Evolutionary conservation across 2,797 vertebrate species (phyloP).

Genomic region (Eremophila alpestris): DNA sequence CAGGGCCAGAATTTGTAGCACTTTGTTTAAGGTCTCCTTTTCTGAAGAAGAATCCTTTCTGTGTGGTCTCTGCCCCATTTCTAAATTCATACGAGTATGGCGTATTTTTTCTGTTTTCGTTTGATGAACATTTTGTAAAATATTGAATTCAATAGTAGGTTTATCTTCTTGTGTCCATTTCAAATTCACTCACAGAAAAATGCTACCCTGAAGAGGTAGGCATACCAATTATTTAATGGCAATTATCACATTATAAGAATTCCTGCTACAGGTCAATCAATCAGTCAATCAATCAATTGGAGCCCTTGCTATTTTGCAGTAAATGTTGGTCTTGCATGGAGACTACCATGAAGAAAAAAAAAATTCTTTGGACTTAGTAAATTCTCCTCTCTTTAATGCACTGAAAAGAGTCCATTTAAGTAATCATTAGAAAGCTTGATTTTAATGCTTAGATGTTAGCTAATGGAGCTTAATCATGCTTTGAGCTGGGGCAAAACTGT

Average conservation of each 20-base stretch:
- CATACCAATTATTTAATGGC: neutral
- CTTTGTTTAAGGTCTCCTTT: neutral
- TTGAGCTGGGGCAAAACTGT: slow-evolving; percentile 33
- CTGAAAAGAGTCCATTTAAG: slow-evolving; percentile 36
- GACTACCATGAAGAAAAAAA: neutral
- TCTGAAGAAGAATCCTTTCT: neutral
- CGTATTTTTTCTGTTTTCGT: neutral
- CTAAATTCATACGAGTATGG: neutral
- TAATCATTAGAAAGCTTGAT: slow-evolving; percentile 50
- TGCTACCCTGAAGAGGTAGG: neutral
- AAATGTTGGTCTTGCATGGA: neutral
- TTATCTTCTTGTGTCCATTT: neutral
- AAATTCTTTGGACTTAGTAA: slow-evolving; percentile 25
- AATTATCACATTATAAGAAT: neutral
- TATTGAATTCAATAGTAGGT: neutral
- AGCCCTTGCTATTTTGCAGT: neutral
- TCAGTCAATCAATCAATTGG: neutral
- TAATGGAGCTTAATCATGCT: slow-evolving; percentile 62
- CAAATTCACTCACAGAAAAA: neutral
- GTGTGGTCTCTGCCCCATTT: neutral
- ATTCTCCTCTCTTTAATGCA: slow-evolving; percentile 28
- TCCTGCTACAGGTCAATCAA: neutral
- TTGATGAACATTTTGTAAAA: neutral
- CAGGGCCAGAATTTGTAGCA: neutral
- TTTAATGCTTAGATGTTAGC: slow-evolving; percentile 57